Conservation (phyloP, 2,113 vertebrate species). For the Syngnathoides biaculeatus region DNA sequence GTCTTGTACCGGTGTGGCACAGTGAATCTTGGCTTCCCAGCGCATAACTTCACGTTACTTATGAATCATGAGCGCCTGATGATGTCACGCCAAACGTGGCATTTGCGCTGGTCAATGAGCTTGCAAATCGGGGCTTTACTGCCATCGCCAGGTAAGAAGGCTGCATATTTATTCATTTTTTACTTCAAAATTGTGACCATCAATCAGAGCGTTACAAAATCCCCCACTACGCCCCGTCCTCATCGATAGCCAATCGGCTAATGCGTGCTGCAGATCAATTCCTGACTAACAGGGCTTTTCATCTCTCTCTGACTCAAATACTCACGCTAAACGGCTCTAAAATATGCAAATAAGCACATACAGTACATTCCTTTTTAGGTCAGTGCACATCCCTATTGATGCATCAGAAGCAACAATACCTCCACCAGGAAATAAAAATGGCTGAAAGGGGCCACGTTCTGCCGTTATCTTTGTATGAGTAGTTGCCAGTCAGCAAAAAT, state of each 20-base stretch:
- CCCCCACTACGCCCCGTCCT: constrained; percentile 58
- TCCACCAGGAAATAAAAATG: constrained; percentile 24
- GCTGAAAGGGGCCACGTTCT: constrained; percentile 17
- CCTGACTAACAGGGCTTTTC: constrained; percentile 57
- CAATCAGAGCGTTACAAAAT: constrained; percentile 69
- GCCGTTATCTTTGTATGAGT: constrained; percentile 40
- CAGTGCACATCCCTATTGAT: constrained; percentile 36
- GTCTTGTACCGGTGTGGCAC: background rate
- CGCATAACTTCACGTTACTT: constrained; percentile 38
- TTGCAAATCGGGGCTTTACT: constrained; percentile 71
- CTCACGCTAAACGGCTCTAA: constrained; percentile 8
- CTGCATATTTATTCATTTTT: constrained; percentile 74
- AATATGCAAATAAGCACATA: constrained; percentile 38
- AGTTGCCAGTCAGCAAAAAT: constrained; percentile 26
- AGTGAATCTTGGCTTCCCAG: constrained; percentile 26
- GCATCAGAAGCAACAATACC: constrained; percentile 28
- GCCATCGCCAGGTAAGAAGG: constrained; percentile 43
- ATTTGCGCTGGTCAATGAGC: constrained; percentile 65
- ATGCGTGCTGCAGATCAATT: constrained; percentile 74
- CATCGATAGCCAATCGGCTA: constrained; percentile 81
- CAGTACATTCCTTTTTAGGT: constrained; percentile 22
- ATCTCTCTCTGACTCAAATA: constrained; percentile 28
- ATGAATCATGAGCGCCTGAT: constrained; percentile 35
- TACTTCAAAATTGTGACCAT: constrained; percentile 66
- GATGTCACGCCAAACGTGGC: constrained; percentile 56